Base-by-base conservation (phyloP, 2,797 vertebrate species). In the Falco berigora region DNA sequence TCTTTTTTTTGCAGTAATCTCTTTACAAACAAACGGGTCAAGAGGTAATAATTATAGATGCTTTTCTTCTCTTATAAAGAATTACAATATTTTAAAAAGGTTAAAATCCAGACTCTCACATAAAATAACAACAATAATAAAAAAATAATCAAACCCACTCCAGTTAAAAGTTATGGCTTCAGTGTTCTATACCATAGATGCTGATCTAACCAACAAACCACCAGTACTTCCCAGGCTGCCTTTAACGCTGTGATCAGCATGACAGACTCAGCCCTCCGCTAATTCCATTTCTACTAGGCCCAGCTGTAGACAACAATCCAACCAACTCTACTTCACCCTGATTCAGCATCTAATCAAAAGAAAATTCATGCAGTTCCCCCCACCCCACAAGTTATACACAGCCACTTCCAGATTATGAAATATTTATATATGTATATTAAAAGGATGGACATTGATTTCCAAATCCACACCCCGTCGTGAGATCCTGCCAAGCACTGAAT, bases 81-180 rank as follows among this genome's bases (percentile, higher is more conserved):
- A 97, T 96, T 95, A 97, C 86, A 98, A 96, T 63, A 97, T 95
- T 98, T 42, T 15, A 97, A 98, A 98, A 98, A 98, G 97, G 97
- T 98, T 98, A 98, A 98, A 98, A 98, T 98, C 97, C 97, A 97
- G 96, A 97, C 95, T 96, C 95, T 97, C 96, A 97, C 96, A 71
- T 50, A 72, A 95, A 97, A 97, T 96, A 96, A 98, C 23, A 96
- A 97, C 24, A 90, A 64, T 38, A 44, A 95, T 95, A 95, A 88
- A 83, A 94, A 56, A 97, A 96, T 63, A 96, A 96, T 83, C 86
- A 93, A 98, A 97, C 66, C 94, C 97, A 98, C 97, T 98, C 98
- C 98, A 98, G 98, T 98, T 98, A 97, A 97, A 98, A 98, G 97
- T 98, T 98, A 98, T 98, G 98, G 98, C 98, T 98, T 98, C 97